Percentiles rank a stretch among this genome's conserved stretches.
phyloP scores from a whole-genome alignment of 2,797 vertebrate genomes.

The Carapus acus region DNA sequence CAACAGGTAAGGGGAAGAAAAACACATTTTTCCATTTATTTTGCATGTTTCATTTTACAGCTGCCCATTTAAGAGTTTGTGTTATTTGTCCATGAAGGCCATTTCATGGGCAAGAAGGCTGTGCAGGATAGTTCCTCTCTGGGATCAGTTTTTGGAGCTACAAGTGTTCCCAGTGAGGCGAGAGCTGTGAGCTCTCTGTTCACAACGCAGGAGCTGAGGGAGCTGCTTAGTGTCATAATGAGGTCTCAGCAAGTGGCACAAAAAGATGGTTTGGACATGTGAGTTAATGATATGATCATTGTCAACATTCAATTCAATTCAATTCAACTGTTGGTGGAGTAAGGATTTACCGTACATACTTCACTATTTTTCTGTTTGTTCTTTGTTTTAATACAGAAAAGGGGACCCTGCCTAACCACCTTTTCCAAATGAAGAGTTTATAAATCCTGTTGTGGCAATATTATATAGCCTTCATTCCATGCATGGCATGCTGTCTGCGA shows the following conservation, averaged over 20 bases:
- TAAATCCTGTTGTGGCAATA: slow-evolving; percentile 5
- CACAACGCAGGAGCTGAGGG: slow-evolving; percentile 58
- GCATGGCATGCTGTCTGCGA: not conserved
- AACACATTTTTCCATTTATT: no score
- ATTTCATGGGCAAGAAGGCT: slow-evolving; percentile 95
- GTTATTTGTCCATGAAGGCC: slow-evolving; percentile 66
- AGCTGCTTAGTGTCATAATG: slow-evolving; percentile 69
- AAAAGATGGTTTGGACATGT: slow-evolving; percentile 51
- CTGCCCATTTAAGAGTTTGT: not conserved
- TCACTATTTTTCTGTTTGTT: slow-evolving; percentile 8
- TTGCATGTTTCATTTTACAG: not conserved
- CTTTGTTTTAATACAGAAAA: slow-evolving; percentile 34
- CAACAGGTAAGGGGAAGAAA: slow-evolving; percentile 86
- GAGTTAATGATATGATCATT: slow-evolving; percentile 2
- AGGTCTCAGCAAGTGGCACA: slow-evolving; percentile 61
- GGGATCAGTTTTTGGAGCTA: slow-evolving; percentile 48
- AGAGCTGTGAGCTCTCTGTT: slow-evolving; percentile 34
- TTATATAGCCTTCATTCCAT: not conserved
- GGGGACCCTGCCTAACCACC: slow-evolving; percentile 37
- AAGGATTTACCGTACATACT: not conserved
- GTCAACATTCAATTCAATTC: no score
- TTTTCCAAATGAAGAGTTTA: slow-evolving; percentile 28
- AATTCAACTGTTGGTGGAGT: no score
- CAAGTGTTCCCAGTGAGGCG: slow-evolving; percentile 27
- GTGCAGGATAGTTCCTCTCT: slow-evolving; percentile 56